Conservation (phyloP, 2,797 vertebrate genomes). For the Myotis myotis region DNA sequence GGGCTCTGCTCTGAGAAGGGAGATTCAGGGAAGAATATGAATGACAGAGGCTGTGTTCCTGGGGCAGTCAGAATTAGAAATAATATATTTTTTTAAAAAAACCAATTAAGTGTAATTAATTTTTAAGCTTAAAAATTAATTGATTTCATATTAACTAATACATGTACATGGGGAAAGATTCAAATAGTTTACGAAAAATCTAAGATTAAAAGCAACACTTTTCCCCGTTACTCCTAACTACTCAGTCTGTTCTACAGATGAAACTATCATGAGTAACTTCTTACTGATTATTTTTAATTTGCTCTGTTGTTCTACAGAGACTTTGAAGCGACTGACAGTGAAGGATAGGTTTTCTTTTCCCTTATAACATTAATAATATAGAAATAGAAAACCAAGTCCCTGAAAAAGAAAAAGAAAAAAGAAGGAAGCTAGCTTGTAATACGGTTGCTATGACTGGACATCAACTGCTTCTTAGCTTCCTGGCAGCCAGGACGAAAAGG, state of each 20-base stretch:
- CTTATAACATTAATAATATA: constrained; percentile 37
- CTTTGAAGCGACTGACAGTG: background rate
- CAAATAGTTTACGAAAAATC: background rate
- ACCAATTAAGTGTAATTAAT: background rate
- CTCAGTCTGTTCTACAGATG: background rate
- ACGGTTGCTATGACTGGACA: background rate
- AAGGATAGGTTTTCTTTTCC: background rate
- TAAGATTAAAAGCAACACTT: background rate
- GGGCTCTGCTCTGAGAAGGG: background rate
- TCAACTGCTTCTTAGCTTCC: constrained; percentile 36
- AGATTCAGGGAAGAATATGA: background rate
- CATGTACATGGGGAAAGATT: background rate
- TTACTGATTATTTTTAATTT: background rate
- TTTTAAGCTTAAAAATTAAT: background rate
- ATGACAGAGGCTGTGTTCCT: background rate
- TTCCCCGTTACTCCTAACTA: background rate
- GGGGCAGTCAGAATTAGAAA: background rate
- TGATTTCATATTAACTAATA: background rate
- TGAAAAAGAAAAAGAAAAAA: constrained; percentile 36
- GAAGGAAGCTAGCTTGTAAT: constrained; percentile 11
- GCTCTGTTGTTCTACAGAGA: background rate
- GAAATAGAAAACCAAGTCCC: constrained; percentile 26
- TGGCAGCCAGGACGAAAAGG: constrained; percentile 18
- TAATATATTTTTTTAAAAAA: background rate
- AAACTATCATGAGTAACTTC: background rate